Evolutionary conservation across 2,888 invertebrate species (phyloP).

Genomic region (Drosophila subquinaria): DNA sequence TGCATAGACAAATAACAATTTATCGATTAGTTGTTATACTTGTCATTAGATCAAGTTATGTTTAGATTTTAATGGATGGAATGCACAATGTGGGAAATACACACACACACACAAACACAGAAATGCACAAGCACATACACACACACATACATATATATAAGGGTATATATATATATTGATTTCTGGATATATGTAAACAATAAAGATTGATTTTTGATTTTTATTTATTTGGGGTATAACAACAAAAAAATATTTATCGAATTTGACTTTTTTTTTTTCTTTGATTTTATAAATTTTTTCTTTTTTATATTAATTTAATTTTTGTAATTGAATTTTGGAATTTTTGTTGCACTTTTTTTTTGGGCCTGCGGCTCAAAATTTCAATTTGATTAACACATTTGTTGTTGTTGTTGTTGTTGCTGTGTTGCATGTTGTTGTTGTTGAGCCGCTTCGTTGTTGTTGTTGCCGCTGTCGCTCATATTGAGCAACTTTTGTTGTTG

Average conservation of each 20-base stretch:
- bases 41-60: conserved; percentile 34
- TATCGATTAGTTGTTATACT: conserved; percentile 33
- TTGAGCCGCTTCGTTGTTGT: conserved; percentile 12
- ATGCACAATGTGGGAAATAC: conserved; percentile 65
- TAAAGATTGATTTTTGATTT: conserved; percentile 30
- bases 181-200: conserved; percentile 45
- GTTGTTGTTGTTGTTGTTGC: conserved; percentile 22
- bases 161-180: conserved; percentile 29
- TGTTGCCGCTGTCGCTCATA: conserved; percentile 57
- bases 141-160: conserved; percentile 38
- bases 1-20: conserved; percentile 26
- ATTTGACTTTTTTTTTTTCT: conserved; percentile 24
- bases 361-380: conserved; percentile 17
- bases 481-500: conserved; percentile 52
- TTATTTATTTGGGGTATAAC: conserved; percentile 29
- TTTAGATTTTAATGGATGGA: conserved; percentile 67
- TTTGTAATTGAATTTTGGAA: conserved; percentile 35
- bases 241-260: conserved; percentile 36
- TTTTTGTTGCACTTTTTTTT: conserved; percentile 22
- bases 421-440: conserved; percentile 28
- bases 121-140: conserved; percentile 39
- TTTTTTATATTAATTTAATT: conserved; percentile 17
- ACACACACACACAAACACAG: conserved; percentile 59
- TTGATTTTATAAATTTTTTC: conserved; percentile 29
- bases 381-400: conserved; percentile 23